Evolutionary conservation across 2,797 vertebrate species (phyloP).

Genomic region (Paguma larvata): DNA sequence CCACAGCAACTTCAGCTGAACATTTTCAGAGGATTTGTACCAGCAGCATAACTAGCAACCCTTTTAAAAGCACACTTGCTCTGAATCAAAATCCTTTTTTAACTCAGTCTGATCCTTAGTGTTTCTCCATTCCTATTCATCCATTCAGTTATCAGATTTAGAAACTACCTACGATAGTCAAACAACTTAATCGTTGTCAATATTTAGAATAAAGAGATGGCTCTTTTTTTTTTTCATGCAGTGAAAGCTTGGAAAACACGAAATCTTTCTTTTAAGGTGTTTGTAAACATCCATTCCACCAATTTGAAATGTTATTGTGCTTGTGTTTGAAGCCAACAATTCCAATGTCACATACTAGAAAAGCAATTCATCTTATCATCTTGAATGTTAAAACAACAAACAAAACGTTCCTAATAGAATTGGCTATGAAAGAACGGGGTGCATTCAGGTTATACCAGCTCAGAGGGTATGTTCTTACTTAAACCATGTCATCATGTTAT

Average conservation of each 20-base stretch:
- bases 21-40: not conserved
- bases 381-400: conserved; percentile 65
- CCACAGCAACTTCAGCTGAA: not conserved
- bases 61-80: not conserved
- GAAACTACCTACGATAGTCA: not conserved
- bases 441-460: not conserved
- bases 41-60: not conserved
- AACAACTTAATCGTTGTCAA: conserved; percentile 66
- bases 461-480: not conserved
- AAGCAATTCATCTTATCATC: conserved; percentile 55
- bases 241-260: conserved; percentile 44
- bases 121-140: conserved; percentile 48
- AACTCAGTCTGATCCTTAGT: not conserved
- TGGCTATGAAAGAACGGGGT: not conserved
- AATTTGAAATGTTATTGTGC: conserved; percentile 32
- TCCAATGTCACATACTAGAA: conserved; percentile 18
- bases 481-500: not conserved
- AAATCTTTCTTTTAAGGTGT: conserved; percentile 52
- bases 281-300: conserved; percentile 54
- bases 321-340: conserved; percentile 66
- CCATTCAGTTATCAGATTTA: conserved; percentile 8
- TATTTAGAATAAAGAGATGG: conserved; percentile 65
- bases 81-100: not conserved
- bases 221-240: conserved; percentile 2
- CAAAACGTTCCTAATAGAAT: conserved; percentile 33